These are phyloP conservation scores for Coracias cyanogaster DNA, from an alignment of 2,797 vertebrate genomes.

Conservation along the genomic window DNA sequence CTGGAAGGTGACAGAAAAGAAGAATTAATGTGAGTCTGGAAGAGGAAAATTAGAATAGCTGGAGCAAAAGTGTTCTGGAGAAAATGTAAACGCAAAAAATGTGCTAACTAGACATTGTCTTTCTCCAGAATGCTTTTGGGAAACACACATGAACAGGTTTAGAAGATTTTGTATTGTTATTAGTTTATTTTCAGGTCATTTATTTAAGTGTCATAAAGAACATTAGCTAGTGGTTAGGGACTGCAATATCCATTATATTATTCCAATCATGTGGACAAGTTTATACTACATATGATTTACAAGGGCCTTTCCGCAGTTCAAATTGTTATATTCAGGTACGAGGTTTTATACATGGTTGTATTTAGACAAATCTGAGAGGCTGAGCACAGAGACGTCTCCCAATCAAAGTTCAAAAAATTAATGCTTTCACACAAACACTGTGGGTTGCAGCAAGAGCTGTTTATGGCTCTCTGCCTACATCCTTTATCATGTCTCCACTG, in stretches of 20 bases:
- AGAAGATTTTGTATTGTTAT: slow-evolving; percentile 14
- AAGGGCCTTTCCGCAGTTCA: not conserved
- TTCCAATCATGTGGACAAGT: slow-evolving; percentile 65
- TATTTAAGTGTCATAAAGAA: slow-evolving; percentile 66
- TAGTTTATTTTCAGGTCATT: slow-evolving; percentile 66
- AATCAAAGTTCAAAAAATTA: slow-evolving; percentile 40
- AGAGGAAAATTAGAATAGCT: not conserved
- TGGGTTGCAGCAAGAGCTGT: slow-evolving; percentile 34
- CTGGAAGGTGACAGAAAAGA: not conserved
- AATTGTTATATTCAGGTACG: slow-evolving; percentile 59
- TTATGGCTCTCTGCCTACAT: slow-evolving; percentile 61
- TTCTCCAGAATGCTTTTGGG: not conserved
- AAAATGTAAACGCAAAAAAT: slow-evolving; percentile 22
- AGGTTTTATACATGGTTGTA: slow-evolving; percentile 13
- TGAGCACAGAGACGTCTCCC: slow-evolving; percentile 12
- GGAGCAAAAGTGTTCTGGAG: not conserved
- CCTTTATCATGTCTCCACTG: slow-evolving; percentile 68
- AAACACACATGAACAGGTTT: slow-evolving; percentile 32
- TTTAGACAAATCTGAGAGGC: slow-evolving; percentile 25
- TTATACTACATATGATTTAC: slow-evolving; percentile 65
- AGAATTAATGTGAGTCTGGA: not conserved
- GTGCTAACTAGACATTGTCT: slow-evolving; percentile 16
- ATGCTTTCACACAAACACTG: slow-evolving; percentile 14
- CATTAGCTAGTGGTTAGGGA: slow-evolving; percentile 65
- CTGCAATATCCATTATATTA: slow-evolving; percentile 59